These are phyloP conservation scores for Hozukius guyotensis DNA, from an alignment of 2,797 vertebrate species.

Conservation along the genomic window DNA sequence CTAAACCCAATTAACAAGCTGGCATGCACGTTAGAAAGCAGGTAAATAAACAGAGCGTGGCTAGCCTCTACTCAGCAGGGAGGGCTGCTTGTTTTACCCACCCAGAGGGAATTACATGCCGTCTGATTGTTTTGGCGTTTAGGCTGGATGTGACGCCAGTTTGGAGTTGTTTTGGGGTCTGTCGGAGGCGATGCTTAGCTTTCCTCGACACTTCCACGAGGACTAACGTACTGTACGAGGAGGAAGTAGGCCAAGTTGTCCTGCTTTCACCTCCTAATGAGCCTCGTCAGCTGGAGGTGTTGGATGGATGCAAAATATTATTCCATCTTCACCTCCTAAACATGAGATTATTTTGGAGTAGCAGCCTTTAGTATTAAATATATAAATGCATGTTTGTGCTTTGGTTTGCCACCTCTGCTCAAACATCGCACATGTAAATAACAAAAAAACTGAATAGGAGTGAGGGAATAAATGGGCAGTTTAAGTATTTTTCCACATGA, in stretches of 20 bases:
- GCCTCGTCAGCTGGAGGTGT: conserved; percentile 31
- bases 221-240: background rate
- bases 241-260: conserved; percentile 24
- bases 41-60: conserved; percentile 50
- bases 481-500: conserved; percentile 47
- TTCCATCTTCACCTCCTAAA: background rate
- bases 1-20: conserved; percentile 50
- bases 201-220: conserved; percentile 28
- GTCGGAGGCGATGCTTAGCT: conserved; percentile 14
- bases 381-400: conserved; percentile 1
- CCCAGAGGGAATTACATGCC: conserved; percentile 38
- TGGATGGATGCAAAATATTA: conserved; percentile 32
- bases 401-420: conserved; percentile 16
- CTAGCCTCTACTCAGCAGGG: conserved; percentile 23
- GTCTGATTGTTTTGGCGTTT: conserved; percentile 66
- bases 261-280: conserved; percentile 29
- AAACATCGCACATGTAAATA: conserved; percentile 1
- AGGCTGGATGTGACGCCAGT: conserved; percentile 42
- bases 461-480: background rate
- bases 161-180: conserved; percentile 42
- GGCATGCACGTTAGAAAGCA: conserved; percentile 26
- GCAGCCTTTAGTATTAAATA: conserved; percentile 8
- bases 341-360: background rate
- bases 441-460: background rate
- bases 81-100: conserved; percentile 45